Percentiles rank a stretch among this genome's conserved stretches.
Evolutionary conservation across 2,113 vertebrate species (phyloP).

Genomic region (Himantopus leucocephalus): DNA sequence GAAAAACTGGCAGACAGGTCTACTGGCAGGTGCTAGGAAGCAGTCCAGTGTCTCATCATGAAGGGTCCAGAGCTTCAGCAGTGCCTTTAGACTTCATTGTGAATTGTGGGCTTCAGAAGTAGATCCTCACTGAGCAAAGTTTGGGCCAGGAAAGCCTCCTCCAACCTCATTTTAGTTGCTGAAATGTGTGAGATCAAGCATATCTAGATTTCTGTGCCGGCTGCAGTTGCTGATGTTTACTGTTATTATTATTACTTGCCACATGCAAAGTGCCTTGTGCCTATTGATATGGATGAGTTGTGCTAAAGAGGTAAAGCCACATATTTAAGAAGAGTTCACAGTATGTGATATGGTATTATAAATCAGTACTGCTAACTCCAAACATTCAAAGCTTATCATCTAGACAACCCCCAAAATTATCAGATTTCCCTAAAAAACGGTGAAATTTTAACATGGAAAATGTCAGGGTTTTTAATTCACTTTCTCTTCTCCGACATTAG

Average conservation of each 20-base stretch:
- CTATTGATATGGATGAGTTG: neutral
- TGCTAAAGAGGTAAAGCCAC: neutral
- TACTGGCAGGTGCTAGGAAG: neutral
- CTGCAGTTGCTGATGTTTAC: neutral
- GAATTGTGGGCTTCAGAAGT: neutral
- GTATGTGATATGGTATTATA: neutral
- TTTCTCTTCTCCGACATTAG: neutral
- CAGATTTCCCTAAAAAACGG: neutral
- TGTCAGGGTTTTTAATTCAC: neutral
- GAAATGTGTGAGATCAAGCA: neutral
- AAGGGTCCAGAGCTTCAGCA: neutral
- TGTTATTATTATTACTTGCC: neutral
- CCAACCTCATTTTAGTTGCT: neutral
- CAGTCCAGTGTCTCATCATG: neutral
- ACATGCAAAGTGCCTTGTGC: neutral
- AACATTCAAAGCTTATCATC: neutral
- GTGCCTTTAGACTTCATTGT: neutral
- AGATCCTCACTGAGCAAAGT: neutral
- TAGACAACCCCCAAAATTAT: neutral
- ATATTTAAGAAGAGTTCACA: neutral
- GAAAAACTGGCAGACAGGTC: neutral
- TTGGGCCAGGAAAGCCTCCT: neutral
- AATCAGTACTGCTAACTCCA: neutral
- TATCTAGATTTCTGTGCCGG: neutral
- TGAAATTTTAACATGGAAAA: neutral